phyloP scores from a whole-genome alignment of 2,797 vertebrate genomes.

The Serranus cabrilla region DNA sequence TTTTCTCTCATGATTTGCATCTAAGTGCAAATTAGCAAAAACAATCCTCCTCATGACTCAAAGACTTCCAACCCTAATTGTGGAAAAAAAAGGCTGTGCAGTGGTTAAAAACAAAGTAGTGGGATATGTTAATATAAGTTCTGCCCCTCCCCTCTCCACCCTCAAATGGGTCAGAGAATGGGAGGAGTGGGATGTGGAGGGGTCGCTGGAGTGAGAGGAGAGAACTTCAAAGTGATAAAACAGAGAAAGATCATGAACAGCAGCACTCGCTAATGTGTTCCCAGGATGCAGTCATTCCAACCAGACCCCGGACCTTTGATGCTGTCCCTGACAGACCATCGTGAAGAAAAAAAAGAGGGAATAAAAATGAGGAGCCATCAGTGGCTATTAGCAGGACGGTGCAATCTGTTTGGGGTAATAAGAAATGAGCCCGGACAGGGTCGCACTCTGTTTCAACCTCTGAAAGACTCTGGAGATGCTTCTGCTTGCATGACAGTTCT shows the following conservation, averaged over 20 bases:
- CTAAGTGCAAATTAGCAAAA: conserved; percentile 38
- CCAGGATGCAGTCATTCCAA: conserved; percentile 80
- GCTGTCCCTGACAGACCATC: conserved; percentile 75
- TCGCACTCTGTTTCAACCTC: conserved; percentile 55
- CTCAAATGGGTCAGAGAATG: conserved; percentile 79
- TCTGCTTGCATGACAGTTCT: conserved; percentile 17
- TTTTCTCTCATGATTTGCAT: conserved; percentile 43
- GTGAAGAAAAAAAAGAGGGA: conserved; percentile 30
- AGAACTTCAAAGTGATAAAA: conserved; percentile 76
- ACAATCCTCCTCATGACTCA: neutral
- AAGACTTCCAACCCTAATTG: conserved; percentile 2
- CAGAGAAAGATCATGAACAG: conserved; percentile 77
- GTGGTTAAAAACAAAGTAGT: conserved; percentile 19
- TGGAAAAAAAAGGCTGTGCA: neutral
- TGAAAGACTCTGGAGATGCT: conserved; percentile 28
- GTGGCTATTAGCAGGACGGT: conserved; percentile 67
- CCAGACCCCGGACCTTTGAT: conserved; percentile 81
- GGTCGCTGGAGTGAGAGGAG: conserved; percentile 44
- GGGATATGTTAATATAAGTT: conserved; percentile 38
- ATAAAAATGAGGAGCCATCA: conserved; percentile 72
- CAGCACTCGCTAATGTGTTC: conserved; percentile 80
- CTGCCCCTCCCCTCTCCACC: conserved; percentile 44
- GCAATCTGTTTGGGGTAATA: conserved; percentile 69
- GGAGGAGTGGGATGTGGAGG: conserved; percentile 33
- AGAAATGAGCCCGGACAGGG: conserved; percentile 54